Percentiles rank a stretch among this genome's conserved stretches.
phyloP scores from a whole-genome alignment of 2,797 vertebrate genomes.

The Sebastes cheni region DNA sequence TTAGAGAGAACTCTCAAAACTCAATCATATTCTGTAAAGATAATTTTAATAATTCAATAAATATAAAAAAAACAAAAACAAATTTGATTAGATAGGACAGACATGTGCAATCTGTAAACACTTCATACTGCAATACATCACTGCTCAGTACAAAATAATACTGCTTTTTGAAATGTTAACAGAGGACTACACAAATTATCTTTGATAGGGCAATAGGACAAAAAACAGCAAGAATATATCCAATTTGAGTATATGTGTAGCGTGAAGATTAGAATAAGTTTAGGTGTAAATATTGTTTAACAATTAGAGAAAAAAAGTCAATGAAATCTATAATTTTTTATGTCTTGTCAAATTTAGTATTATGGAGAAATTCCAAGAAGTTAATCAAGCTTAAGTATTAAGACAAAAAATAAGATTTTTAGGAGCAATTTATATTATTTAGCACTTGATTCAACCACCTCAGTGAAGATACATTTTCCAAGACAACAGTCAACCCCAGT shows the following conservation, averaged over 20 bases:
- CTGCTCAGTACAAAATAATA: constrained; percentile 65
- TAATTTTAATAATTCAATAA: constrained; percentile 70
- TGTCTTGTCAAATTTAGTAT: background rate
- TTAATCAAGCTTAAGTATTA: background rate
- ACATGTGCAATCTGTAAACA: constrained; percentile 55
- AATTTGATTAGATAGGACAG: constrained; percentile 51
- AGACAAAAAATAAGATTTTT: background rate
- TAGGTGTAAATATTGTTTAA: background rate
- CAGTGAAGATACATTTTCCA: background rate
- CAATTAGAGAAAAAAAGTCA: background rate
- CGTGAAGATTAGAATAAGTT: background rate
- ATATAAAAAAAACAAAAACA: constrained; percentile 45
- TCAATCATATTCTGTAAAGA: constrained; percentile 27
- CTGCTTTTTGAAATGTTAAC: constrained; percentile 59
- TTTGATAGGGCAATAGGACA: background rate
- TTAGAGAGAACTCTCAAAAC: background rate
- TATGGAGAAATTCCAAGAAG: background rate
- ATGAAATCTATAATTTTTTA: background rate
- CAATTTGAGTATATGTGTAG: background rate
- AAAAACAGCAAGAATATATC: background rate
- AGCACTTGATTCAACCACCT: background rate
- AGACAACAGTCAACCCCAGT: background rate
- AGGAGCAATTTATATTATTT: background rate
- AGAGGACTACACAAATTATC: constrained; percentile 10
- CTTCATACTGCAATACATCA: constrained; percentile 59